phyloP scores from a whole-genome alignment of 1,140 invertebrate species.

The Diachasmimorpha longicaudata region DNA sequence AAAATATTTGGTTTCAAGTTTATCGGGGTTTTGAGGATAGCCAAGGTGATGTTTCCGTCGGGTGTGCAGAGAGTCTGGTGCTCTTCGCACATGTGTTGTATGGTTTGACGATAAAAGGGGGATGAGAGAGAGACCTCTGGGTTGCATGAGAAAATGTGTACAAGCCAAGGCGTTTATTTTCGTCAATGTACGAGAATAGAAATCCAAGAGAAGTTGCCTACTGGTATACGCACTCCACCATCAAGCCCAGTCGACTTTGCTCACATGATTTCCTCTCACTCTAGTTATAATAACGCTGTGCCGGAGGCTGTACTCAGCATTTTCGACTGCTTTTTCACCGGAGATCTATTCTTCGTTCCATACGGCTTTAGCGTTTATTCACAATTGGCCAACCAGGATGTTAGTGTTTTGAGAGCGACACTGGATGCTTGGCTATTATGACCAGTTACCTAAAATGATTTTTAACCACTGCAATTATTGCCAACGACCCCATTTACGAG shows the following conservation, averaged over 20 bases:
- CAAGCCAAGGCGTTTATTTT: conserved; percentile 55
- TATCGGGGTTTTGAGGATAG: conserved; percentile 19
- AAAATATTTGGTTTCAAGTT: not conserved
- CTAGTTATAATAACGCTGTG: conserved; percentile 29
- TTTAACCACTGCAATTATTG: conserved; percentile 9
- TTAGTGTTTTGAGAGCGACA: conserved; percentile 26
- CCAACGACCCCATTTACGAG: conserved; percentile 2
- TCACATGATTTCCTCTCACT: not conserved
- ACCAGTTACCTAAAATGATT: not conserved
- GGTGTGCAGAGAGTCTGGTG: not conserved
- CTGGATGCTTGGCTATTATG: not conserved
- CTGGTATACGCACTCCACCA: conserved; percentile 36
- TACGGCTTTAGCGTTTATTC: not conserved
- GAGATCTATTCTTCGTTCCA: not conserved
- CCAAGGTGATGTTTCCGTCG: conserved; percentile 1
- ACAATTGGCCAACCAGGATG: conserved; percentile 16
- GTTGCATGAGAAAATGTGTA: conserved; percentile 36
- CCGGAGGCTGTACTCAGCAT: conserved; percentile 18
- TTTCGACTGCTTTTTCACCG: not conserved
- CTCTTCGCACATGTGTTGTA: not conserved
- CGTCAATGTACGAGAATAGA: conserved; percentile 52
- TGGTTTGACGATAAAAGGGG: conserved; percentile 16
- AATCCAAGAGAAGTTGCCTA: conserved; percentile 35
- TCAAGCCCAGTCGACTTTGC: conserved; percentile 15
- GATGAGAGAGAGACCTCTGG: conserved; percentile 14